phyloP scores from a whole-genome alignment of 2,888 invertebrate species.

The Dexiosoma caninum region DNA sequence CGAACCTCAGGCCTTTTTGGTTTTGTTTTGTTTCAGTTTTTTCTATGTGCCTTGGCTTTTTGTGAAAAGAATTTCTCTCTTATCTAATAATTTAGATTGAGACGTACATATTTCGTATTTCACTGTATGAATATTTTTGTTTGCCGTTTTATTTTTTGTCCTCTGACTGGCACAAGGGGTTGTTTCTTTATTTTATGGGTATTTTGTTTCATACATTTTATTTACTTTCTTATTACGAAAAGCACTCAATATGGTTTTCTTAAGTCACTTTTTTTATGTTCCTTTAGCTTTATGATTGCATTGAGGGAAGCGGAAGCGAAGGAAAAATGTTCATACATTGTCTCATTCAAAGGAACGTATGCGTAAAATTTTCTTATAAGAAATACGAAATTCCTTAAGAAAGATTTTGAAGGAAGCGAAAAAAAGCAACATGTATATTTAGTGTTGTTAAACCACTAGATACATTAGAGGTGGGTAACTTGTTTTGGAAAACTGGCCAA shows the following conservation, averaged over 20 bases:
- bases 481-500: not conserved
- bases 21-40: too few species aligned
- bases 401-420: not conserved
- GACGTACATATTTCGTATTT: not conserved
- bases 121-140: not conserved
- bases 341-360: not conserved
- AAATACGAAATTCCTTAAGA: constrained; percentile 61
- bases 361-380: constrained; percentile 41
- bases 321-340: not conserved
- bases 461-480: not conserved
- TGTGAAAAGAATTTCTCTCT: not conserved
- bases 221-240: constrained; percentile 44
- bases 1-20: too few species aligned
- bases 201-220: not conserved
- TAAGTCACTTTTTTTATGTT: not conserved
- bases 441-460: not conserved
- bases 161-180: constrained; percentile 13
- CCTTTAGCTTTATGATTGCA: too few species aligned
- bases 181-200: not conserved
- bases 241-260: constrained; percentile 40
- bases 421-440: constrained; percentile 47
- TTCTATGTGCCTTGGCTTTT: too few species aligned
- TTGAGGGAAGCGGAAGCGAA: not conserved
- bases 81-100: not conserved
- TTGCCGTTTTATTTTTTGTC: not conserved